Conservation (phyloP, 30 jellyfish, hydroid and myxozoan genomes). For the Sanderia malayensis region DNA sequence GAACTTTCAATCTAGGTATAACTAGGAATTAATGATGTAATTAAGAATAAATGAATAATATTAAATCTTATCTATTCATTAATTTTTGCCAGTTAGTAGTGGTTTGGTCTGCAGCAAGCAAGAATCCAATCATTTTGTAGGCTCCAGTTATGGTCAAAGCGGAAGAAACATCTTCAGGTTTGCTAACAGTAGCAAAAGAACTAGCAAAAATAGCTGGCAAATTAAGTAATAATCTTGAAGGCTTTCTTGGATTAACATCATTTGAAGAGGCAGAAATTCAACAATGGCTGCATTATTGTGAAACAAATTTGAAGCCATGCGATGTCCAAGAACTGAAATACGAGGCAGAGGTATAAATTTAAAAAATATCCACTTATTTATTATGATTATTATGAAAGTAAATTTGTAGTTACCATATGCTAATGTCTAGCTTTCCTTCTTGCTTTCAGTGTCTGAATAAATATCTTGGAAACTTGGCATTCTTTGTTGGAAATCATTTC, state of each 20-base stretch:
- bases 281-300: slow-evolving; percentile 49
- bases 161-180: slow-evolving; percentile 17
- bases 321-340: neutral
- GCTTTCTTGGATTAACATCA: slow-evolving; percentile 6
- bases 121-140: slow-evolving; percentile 6
- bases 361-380: too few relatives aligned
- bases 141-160: slow-evolving; percentile 43
- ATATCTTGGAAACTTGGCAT: slow-evolving; percentile 21
- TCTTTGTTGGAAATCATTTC: slow-evolving; percentile 29
- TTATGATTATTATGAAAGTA: too few relatives aligned
- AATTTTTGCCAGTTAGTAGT: too few relatives aligned
- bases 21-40: too few relatives aligned
- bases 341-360: slow-evolving; percentile 55
- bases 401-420: too few relatives aligned
- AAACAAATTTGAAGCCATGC: slow-evolving; percentile 43
- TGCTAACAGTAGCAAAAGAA: slow-evolving; percentile 25
- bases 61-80: too few relatives aligned
- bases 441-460: slow-evolving; percentile 34
- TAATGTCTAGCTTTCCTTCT: neutral
- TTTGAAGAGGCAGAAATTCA: slow-evolving; percentile 29
- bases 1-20: too few relatives aligned
- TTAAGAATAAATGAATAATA: too few relatives aligned
- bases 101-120: too few relatives aligned
- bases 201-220: slow-evolving; percentile 4
- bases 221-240: neutral